Evolutionary conservation across 2,113 vertebrate genomes (phyloP), one percentile per base, ranked within the genome.

Genomic region (Dromaius novaehollandiae): DNA sequence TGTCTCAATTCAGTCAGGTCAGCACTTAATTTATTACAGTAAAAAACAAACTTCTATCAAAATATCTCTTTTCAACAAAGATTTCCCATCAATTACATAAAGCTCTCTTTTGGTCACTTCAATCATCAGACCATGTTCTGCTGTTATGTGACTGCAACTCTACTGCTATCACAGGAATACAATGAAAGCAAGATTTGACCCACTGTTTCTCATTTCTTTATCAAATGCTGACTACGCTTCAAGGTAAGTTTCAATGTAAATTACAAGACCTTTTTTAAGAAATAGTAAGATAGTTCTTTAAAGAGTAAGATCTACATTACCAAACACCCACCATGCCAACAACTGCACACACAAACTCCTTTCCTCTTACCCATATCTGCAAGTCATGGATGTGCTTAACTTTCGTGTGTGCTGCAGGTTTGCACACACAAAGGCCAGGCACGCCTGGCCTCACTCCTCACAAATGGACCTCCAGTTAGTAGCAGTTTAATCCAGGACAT

Each of bases 401-500:
- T 65, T 51, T 28, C 15, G 40, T 1, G 0, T 1, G 0, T 0
- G 6, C 73, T 55, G 64, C 48, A 70, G 30, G 22, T 76, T 3
- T 53, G 22, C 28, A 51, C 21, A 5, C 2, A 14, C 25, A 58
- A 77, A 53, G 42, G n/a, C 69, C 13, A 7, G 0, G 0, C 46
- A 70, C 30, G 42, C 8, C 44, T 14, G 28, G 28, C 28, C 56
- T 30, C 65, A 68, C 32, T n/a, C 13, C 30, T n/a, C 65, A 56
- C 7, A 60, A 56, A 13, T 1, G 5, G 79, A 34, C 36, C 40
- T 77, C 81, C 34, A 2, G 38, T 30, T 2, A 15, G 15, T 25
- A 0, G 0, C 14, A n/a, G 36, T n/a, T 51, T 25, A 18, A n/a
- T 51, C 12, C 46, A 66, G 38, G 75, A 21, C 40, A 44, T 4